Base-by-base conservation (phyloP, 2,888 invertebrate genomes). In the Cheiracanthium punctorium region DNA sequence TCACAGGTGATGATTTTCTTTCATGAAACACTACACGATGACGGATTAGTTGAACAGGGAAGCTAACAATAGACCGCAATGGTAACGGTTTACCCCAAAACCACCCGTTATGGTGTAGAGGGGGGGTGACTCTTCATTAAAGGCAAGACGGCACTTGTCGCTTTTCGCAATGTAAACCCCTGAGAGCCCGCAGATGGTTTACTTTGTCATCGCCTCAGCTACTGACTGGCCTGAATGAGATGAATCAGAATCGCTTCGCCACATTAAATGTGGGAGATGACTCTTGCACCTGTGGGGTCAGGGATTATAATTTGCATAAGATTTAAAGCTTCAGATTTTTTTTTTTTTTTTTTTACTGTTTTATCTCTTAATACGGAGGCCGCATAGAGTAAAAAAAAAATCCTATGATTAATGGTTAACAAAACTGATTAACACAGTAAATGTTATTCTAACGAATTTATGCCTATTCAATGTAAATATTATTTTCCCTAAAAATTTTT, bases 81-180 rank as follows among this genome's bases (percentile, higher is more conserved):
- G 52, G 82, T 82, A 70, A 82, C 69, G 84, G 84, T 80, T 74
- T 85, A 74, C 79, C 84, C 69, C 79, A 43, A 73, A 79, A 85
- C 79, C 58, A 73, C 28, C 73, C 73, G 20, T 69, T 64, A 74
- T 85, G 79, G 79, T 85, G 79, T 7, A 17, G n/a, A n/a, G 69
- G 30, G 30, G 52, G 41, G 79, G 70, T 80, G 84, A 85, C 79
- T 80, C 79, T 79, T 79, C 74, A 79, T 79, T 74, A 74, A 79
- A 79, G 69, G 70, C 84, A 79, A 85, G 84, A 79, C 74, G 73
- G 65, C 84, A 79, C 79, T 74, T 79, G 74, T 69, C 74, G 48
- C 74, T 67, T 73, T 75, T 64, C 70, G 69, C 75, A 75, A 81
- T 74, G 80, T 77, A 48, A 77, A 81, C 17, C 69, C 52, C 72